phyloP scores from a whole-genome alignment of 2,888 invertebrate genomes.

The Metacarcinus magister region DNA sequence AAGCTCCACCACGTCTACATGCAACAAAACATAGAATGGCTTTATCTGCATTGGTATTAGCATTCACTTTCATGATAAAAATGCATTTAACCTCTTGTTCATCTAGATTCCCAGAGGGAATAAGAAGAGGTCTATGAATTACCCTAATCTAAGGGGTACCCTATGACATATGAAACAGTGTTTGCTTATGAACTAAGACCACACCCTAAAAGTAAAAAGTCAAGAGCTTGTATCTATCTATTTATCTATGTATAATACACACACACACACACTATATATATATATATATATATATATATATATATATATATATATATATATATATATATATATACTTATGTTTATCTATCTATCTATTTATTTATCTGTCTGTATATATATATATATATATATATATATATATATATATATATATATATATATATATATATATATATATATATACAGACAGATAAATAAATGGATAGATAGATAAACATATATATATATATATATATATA shows the following conservation, averaged over 20 bases:
- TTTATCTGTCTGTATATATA: neutral
- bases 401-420: constrained; percentile 47
- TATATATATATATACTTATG: neutral
- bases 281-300: neutral
- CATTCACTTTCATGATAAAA: neutral
- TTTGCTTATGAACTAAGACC: neutral
- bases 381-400: constrained; percentile 54
- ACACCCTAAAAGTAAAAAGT: neutral
- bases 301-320: neutral
- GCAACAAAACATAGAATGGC: neutral
- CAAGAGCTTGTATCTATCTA: neutral
- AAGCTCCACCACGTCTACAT: neutral
- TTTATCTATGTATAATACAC: neutral
- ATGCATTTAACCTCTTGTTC: neutral
- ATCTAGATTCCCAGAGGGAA: neutral
- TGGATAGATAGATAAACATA: neutral
- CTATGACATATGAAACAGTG: neutral
- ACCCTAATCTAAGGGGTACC: too few relatives aligned
- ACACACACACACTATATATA: neutral
- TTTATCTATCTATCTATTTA: neutral
- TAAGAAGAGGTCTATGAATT: too few relatives aligned
- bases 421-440: neutral
- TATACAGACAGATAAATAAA: too few relatives aligned
- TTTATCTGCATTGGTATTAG: neutral
- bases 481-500: constrained; percentile 61